These are phyloP conservation scores for Hirundo rustica DNA, from an alignment of 2,797 vertebrate genomes.

Conservation along the genomic window DNA sequence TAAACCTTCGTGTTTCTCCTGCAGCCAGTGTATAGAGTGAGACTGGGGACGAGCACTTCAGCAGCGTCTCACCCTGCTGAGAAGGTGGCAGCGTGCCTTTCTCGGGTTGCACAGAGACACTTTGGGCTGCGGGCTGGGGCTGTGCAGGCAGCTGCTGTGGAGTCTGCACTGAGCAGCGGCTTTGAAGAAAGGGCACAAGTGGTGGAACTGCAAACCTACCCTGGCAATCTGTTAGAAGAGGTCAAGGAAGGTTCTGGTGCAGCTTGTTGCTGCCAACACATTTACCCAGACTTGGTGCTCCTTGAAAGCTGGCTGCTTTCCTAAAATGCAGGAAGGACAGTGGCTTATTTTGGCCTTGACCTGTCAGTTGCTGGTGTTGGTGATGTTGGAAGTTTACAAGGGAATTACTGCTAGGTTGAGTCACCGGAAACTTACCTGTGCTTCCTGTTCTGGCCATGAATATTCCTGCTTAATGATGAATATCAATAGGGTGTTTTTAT, in stretches of 20 bases:
- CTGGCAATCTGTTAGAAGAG: background rate
- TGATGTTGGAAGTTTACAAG: background rate
- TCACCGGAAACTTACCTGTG: background rate
- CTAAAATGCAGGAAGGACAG: background rate
- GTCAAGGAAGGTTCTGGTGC: background rate
- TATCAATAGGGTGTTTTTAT: background rate
- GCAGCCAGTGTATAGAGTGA: background rate
- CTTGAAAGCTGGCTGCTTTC: background rate
- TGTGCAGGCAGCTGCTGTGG: background rate
- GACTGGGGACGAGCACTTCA: background rate
- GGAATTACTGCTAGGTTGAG: background rate
- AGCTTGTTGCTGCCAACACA: rapidly evolving
- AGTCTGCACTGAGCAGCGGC: background rate
- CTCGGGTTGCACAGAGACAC: background rate
- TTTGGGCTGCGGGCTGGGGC: background rate
- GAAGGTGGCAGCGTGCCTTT: background rate
- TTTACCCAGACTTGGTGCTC: background rate
- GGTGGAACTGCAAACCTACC: background rate
- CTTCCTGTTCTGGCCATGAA: background rate
- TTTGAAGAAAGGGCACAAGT: background rate
- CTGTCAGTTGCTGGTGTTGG: background rate
- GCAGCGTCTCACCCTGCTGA: rapidly evolving
- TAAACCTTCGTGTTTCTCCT: background rate
- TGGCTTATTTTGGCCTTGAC: background rate
- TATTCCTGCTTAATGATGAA: background rate